Conservation (phyloP, 1,140 invertebrate species). For the Pinna nobilis region DNA sequence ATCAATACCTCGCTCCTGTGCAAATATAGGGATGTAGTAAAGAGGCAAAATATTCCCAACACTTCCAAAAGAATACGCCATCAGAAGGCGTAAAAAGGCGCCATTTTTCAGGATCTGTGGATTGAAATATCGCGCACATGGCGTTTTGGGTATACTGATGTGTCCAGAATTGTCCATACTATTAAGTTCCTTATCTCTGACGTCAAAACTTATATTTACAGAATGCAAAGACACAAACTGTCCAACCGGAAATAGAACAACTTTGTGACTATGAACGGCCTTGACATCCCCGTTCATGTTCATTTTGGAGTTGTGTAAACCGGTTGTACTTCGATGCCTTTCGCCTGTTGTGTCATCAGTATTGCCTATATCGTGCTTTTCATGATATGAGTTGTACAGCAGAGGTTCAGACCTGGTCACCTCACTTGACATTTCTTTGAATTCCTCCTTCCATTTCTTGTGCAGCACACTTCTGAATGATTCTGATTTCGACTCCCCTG, state of each 20-base stretch:
- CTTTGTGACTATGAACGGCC: background rate
- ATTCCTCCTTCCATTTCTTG: too few relatives aligned
- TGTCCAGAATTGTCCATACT: too few relatives aligned
- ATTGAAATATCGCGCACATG: background rate
- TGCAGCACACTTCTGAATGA: background rate
- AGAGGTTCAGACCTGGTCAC: background rate
- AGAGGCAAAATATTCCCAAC: background rate
- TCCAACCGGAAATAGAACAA: background rate
- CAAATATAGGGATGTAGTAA: slow-evolving; percentile 12
- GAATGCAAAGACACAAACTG: too few relatives aligned
- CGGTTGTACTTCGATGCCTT: too few relatives aligned
- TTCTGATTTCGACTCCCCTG: background rate
- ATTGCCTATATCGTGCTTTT: too few relatives aligned
- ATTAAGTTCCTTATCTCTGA: background rate
- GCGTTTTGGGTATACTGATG: too few relatives aligned
- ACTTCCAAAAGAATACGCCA: slow-evolving; percentile 5
- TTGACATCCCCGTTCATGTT: background rate
- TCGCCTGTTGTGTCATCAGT: too few relatives aligned
- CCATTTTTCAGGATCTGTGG: slow-evolving; percentile 9
- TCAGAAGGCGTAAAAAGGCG: slow-evolving; percentile 8
- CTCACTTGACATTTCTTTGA: background rate
- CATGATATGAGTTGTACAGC: background rate
- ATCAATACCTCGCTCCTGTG: slow-evolving; percentile 15
- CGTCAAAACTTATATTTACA: background rate
- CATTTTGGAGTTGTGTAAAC: too few relatives aligned